Evolutionary conservation across 2,888 invertebrate genomes (phyloP).

Genomic region (Chymomyza procnemis): DNA sequence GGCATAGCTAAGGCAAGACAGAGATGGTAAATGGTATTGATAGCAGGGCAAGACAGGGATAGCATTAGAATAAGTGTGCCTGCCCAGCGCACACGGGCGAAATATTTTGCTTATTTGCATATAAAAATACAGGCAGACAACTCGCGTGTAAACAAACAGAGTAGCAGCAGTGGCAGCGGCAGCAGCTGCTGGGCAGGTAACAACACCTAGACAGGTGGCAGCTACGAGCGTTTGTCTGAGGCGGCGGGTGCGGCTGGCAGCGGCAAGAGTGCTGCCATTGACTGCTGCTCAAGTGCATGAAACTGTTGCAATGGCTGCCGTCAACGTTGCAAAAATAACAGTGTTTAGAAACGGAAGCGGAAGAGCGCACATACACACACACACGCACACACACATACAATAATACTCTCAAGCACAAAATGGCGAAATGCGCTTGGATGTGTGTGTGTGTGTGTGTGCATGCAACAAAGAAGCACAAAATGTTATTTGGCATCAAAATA

Average conservation of each 20-base stretch:
- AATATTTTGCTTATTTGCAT: conserved; percentile 62
- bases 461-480: conserved; percentile 23
- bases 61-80: neutral
- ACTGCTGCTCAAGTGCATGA: conserved; percentile 40
- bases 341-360: conserved; percentile 50
- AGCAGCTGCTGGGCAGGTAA: conserved; percentile 16
- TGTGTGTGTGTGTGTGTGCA: conserved; percentile 9
- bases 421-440: neutral
- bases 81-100: conserved; percentile 29
- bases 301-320: conserved; percentile 34
- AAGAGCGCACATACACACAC: conserved; percentile 30
- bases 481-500: conserved; percentile 26
- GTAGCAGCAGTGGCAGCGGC: no score
- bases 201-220: neutral
- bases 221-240: neutral
- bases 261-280: conserved; percentile 2
- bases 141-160: conserved; percentile 34
- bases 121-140: conserved; percentile 23
- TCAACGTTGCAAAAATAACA: conserved; percentile 45
- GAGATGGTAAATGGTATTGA: neutral
- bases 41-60: neutral
- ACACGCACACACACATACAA: neutral
- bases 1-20: conserved; percentile 2
- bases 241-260: conserved; percentile 12
- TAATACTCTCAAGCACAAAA: neutral